These are phyloP conservation scores for Coptodon bakossiorum DNA, from an alignment of 2,113 vertebrate genomes.

Conservation along the genomic window DNA sequence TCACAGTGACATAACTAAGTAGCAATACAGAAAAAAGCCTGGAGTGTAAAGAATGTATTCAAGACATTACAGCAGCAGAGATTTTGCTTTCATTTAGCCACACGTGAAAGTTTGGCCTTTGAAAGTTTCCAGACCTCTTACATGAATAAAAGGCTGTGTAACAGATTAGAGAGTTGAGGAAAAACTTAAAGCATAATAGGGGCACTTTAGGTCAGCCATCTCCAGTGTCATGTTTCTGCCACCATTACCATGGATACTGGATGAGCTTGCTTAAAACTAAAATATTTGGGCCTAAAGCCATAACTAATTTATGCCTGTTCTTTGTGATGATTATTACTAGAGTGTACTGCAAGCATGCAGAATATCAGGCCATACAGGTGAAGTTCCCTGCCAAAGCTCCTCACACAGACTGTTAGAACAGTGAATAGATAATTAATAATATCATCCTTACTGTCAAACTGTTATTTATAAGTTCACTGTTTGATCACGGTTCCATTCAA, in stretches of 20 bases:
- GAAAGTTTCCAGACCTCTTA: background rate
- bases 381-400: constrained; percentile 35
- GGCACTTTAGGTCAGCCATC: constrained; percentile 3
- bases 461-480: background rate
- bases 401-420: constrained; percentile 26
- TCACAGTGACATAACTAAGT: background rate
- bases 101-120: background rate
- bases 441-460: constrained; percentile 9
- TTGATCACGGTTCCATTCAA: background rate
- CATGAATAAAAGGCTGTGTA: background rate
- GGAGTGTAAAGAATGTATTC: background rate
- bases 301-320: constrained; percentile 36
- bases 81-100: background rate
- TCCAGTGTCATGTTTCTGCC: constrained; percentile 8
- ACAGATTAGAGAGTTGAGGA: background rate
- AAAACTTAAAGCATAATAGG: background rate
- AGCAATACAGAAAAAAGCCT: background rate
- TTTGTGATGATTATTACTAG: constrained; percentile 20
- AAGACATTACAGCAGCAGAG: background rate
- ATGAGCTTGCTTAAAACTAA: constrained; percentile 23
- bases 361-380: constrained; percentile 38
- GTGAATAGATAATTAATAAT: background rate
- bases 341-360: constrained; percentile 27
- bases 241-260: constrained; percentile 3
- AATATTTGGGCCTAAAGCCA: constrained; percentile 58